phyloP scores from a whole-genome alignment of 2,797 vertebrate genomes.

The Pangasius macronema region DNA sequence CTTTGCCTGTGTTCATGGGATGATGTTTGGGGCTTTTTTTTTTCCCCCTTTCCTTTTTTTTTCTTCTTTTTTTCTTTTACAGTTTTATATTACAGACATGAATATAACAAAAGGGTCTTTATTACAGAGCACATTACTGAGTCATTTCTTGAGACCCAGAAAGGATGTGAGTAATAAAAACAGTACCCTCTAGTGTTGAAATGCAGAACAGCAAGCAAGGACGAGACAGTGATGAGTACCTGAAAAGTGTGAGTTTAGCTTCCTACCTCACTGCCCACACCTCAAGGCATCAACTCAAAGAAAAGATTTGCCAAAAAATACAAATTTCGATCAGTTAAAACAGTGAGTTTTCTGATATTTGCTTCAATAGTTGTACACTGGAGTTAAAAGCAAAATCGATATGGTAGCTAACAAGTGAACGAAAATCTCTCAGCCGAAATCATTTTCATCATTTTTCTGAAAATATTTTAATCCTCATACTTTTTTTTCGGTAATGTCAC shows the following conservation, averaged over 20 bases:
- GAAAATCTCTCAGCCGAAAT: neutral
- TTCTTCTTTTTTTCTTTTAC: neutral
- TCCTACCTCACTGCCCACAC: neutral
- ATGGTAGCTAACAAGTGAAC: neutral
- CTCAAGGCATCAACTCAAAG: neutral
- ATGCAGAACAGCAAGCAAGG: neutral
- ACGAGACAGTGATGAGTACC: neutral
- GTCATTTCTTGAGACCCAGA: neutral
- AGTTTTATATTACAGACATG: neutral
- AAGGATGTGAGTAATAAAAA: neutral
- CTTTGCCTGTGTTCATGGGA: slow-evolving; percentile 4
- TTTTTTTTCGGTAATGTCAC: neutral
- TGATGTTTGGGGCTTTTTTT: neutral
- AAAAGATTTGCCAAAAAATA: neutral
- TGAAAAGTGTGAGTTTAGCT: neutral
- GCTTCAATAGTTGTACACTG: neutral
- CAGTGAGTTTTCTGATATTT: neutral
- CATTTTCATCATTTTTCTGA: neutral
- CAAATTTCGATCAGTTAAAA: neutral
- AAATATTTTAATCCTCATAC: neutral
- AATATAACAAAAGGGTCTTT: slow-evolving; percentile 21
- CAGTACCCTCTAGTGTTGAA: slow-evolving; percentile 28
- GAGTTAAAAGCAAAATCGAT: neutral
- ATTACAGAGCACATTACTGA: neutral
- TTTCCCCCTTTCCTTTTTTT: no score